phyloP scores from a whole-genome alignment of 2,113 vertebrate species.

The Cariama cristata region DNA sequence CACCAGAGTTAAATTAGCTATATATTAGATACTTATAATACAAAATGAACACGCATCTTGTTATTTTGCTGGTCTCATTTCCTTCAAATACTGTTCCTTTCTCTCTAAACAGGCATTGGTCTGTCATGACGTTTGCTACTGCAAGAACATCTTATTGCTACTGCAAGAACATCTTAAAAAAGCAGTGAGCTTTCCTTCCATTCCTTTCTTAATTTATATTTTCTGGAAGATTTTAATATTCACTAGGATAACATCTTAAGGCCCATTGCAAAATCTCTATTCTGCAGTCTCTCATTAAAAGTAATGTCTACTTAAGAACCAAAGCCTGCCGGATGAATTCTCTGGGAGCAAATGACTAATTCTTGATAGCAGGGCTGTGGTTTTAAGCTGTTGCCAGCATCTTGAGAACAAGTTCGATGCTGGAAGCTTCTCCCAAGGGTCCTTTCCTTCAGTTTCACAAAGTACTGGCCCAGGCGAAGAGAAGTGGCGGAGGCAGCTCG shows the following conservation, averaged over 20 bases:
- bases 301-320: slow-evolving; percentile 46
- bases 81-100: not conserved
- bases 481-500: not conserved
- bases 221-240: slow-evolving; percentile 36
- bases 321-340: slow-evolving; percentile 33
- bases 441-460: not conserved
- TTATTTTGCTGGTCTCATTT: not conserved
- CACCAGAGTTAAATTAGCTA: not conserved
- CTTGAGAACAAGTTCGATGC: slow-evolving; percentile 1
- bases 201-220: not conserved
- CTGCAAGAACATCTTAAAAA: not conserved
- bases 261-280: not conserved
- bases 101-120: not conserved
- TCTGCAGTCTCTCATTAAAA: slow-evolving; percentile 15
- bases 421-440: slow-evolving; percentile 42
- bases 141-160: not conserved
- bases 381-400: slow-evolving; percentile 18
- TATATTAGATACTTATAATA: not conserved
- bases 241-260: not conserved
- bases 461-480: not conserved
- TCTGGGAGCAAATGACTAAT: slow-evolving; percentile 43
- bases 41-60: not conserved
- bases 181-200: not conserved
- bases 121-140: not conserved
- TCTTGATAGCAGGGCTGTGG: slow-evolving; percentile 10